Conservation (phyloP, 2,797 vertebrate species). For the Prionace glauca region DNA sequence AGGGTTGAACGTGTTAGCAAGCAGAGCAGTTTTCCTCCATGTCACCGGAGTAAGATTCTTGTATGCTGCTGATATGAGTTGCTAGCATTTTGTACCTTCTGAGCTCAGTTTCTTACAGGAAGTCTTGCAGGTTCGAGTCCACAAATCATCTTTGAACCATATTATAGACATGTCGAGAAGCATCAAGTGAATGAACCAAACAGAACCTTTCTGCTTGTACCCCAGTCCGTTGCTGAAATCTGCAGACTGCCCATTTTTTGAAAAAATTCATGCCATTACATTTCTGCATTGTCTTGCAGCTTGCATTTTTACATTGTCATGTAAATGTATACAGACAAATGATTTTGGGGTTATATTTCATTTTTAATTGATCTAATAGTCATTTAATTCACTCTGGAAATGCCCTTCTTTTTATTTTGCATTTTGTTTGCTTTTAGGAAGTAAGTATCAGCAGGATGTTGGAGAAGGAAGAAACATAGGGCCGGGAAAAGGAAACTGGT, state of each 20-base stretch:
- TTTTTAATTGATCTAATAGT: too few species aligned
- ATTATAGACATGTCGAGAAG: neutral
- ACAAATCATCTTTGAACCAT: neutral
- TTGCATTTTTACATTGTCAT: neutral
- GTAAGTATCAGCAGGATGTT: neutral
- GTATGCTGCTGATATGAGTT: neutral
- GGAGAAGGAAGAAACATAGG: neutral
- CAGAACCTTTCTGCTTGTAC: neutral
- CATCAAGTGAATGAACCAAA: neutral
- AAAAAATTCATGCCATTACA: neutral
- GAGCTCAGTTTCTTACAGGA: neutral
- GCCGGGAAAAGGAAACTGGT: neutral
- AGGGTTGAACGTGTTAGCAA: too few species aligned
- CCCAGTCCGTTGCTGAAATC: neutral
- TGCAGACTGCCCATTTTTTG: neutral
- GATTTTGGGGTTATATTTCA: too few species aligned
- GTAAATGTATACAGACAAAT: too few species aligned
- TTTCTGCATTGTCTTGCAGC: neutral
- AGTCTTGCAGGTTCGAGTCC: neutral
- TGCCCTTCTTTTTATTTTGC: neutral
- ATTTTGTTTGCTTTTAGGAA: neutral
- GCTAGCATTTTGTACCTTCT: neutral
- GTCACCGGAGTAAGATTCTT: neutral
- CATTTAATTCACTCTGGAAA: too few species aligned
- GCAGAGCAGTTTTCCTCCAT: neutral